Evolutionary conservation across 1,140 invertebrate species (phyloP).

Genomic region (Yoshiicerus persimilis): DNA sequence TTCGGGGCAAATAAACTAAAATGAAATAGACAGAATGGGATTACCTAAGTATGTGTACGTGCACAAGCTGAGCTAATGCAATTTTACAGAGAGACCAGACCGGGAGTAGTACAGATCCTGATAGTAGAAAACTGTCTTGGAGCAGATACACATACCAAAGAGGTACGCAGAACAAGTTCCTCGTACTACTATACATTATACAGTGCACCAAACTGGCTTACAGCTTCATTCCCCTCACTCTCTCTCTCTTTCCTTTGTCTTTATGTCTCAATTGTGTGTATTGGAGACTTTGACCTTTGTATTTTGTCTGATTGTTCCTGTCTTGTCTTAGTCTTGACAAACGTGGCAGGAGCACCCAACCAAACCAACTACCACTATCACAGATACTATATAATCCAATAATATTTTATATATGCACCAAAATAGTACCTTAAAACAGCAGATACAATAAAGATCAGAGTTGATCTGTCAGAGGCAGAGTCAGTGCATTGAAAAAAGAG

Average conservation of each 20-base stretch:
- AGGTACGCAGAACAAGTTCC: background rate
- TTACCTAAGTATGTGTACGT: conserved; percentile 6
- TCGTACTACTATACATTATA: background rate
- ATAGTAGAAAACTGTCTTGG: background rate
- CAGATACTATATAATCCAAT: background rate
- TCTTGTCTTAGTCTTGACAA: too few species aligned
- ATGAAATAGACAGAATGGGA: background rate
- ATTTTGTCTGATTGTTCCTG: background rate
- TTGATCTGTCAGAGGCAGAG: background rate
- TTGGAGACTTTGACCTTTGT: conserved; percentile 10
- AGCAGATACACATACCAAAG: background rate
- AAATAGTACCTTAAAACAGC: background rate
- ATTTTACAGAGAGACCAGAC: background rate
- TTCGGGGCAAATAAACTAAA: background rate
- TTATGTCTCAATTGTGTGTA: background rate
- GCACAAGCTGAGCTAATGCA: background rate
- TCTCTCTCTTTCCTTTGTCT: background rate
- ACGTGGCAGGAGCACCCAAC: background rate
- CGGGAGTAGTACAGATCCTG: background rate
- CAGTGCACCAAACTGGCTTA: background rate
- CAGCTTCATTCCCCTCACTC: background rate
- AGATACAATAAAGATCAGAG: background rate
- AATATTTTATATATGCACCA: background rate
- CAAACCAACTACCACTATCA: background rate
- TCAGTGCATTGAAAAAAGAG: background rate